These are phyloP conservation scores for Hydractinia symbiolongicarpus DNA, from an alignment of 30 jellyfish, hydroid and myxozoan species.

Conservation along the genomic window DNA sequence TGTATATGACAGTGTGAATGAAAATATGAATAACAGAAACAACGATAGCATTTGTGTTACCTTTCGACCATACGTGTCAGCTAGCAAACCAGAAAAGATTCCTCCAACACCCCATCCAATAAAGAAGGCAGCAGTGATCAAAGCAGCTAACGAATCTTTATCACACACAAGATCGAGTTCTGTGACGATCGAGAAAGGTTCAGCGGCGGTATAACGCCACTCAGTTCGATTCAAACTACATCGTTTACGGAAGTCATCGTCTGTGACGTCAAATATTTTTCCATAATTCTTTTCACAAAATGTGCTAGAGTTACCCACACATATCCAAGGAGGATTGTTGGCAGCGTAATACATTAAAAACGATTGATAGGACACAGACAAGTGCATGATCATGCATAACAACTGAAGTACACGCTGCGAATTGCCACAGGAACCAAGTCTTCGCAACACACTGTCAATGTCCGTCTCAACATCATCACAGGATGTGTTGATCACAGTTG, in stretches of 20 bases:
- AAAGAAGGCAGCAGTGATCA: slow-evolving; percentile 16
- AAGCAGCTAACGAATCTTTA: background rate
- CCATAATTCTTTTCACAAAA: too few relatives aligned
- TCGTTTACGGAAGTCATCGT: background rate
- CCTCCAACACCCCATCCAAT: slow-evolving; percentile 20
- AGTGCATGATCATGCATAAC: background rate
- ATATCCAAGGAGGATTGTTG: background rate
- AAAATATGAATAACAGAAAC: background rate
- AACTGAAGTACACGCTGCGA: background rate
- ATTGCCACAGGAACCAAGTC: slow-evolving; percentile 1
- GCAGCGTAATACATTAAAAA: slow-evolving; percentile 3
- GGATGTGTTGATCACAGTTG: slow-evolving; percentile 9
- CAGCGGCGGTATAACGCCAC: slow-evolving; percentile 4
- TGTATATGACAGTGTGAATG: background rate
- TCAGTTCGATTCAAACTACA: slow-evolving; percentile 13
- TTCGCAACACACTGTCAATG: background rate
- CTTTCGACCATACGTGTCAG: slow-evolving; percentile 16
- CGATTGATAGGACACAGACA: slow-evolving; percentile 1
- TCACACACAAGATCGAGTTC: slow-evolving; percentile 16
- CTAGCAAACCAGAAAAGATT: background rate
- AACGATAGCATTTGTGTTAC: background rate
- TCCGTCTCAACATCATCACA: background rate
- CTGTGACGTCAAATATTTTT: background rate
- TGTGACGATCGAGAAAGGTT: background rate
- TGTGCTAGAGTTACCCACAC: background rate